Conservation (phyloP, 2,888 invertebrate species). For the Therioaphis trifolii region DNA sequence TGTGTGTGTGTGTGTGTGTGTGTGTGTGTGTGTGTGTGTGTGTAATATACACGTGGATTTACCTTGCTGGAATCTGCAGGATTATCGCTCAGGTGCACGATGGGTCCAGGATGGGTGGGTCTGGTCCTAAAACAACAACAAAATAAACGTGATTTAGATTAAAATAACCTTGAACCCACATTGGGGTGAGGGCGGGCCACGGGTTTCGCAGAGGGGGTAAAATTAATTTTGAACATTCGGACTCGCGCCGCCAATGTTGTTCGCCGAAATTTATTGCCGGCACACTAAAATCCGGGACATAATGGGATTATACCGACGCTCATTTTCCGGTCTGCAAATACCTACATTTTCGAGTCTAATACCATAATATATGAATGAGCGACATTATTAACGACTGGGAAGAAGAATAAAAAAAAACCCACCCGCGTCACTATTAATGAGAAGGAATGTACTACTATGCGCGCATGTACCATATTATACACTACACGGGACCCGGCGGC, state of each 20-base stretch:
- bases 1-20: too few species aligned
- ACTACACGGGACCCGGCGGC: too few species aligned
- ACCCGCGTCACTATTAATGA: background rate
- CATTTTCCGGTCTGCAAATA: conserved; percentile 30
- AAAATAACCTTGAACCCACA: conserved; percentile 32
- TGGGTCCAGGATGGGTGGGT: conserved; percentile 95
- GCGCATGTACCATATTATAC: too few species aligned
- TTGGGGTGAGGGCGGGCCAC: background rate
- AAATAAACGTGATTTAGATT: conserved; percentile 56
- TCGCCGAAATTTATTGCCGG: conserved; percentile 51
- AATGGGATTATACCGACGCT: conserved; percentile 34
- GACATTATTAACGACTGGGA: conserved; percentile 20
- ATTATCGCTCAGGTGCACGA: conserved; percentile 96
- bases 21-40: background rate
- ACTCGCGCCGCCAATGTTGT: background rate
- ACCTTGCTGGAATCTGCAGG: conserved; percentile 97
- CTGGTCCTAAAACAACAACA: conserved; percentile 79
- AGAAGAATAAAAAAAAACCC: background rate
- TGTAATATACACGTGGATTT: conserved; percentile 64
- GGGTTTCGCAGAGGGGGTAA: background rate
- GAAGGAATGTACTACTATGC: background rate
- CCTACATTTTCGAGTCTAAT: conserved; percentile 28
- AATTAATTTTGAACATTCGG: conserved; percentile 59
- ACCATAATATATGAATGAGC: conserved; percentile 30
- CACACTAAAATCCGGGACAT: conserved; percentile 42